Evolutionary conservation across 2,113 vertebrate genomes (phyloP).

Genomic region (Limnothrissa miodon): DNA sequence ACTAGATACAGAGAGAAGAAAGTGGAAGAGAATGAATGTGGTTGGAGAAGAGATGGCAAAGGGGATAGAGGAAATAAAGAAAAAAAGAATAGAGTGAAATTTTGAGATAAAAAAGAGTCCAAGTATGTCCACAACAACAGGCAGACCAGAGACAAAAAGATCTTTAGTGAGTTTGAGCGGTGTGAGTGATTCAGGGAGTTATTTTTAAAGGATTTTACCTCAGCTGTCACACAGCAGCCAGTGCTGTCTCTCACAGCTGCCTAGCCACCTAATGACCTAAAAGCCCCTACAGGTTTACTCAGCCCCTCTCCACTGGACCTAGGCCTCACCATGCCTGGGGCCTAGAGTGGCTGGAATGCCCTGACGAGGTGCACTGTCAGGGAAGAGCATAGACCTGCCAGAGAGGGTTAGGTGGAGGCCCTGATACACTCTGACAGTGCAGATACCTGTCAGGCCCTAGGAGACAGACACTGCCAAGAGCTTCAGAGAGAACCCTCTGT

Average conservation of each 20-base stretch:
- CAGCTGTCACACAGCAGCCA: slow-evolving; percentile 9
- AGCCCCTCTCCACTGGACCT: slow-evolving; percentile 39
- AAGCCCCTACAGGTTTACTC: slow-evolving; percentile 34
- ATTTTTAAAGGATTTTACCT: slow-evolving; percentile 25
- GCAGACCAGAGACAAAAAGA: not conserved
- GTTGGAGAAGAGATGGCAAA: slow-evolving; percentile 14
- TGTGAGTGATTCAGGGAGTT: not conserved
- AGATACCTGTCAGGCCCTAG: slow-evolving; percentile 56
- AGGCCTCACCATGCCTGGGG: slow-evolving; percentile 57
- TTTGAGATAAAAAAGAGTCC: not conserved
- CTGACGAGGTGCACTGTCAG: slow-evolving; percentile 66
- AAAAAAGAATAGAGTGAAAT: not conserved
- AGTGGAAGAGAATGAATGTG: not conserved
- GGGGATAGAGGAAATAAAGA: not conserved
- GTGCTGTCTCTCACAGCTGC: slow-evolving; percentile 30
- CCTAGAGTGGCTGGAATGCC: slow-evolving; percentile 56
- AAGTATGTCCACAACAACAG: not conserved
- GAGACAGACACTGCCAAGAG: slow-evolving; percentile 62
- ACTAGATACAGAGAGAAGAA: not conserved
- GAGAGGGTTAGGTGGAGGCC: slow-evolving; percentile 62
- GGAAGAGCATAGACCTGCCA: slow-evolving; percentile 65
- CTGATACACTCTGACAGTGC: slow-evolving; percentile 68
- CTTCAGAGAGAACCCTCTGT: slow-evolving; percentile 55
- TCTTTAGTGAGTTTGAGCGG: not conserved
- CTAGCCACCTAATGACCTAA: slow-evolving; percentile 49